Conservation (phyloP, 2,113 vertebrate species). For the Xiphias gladius region DNA sequence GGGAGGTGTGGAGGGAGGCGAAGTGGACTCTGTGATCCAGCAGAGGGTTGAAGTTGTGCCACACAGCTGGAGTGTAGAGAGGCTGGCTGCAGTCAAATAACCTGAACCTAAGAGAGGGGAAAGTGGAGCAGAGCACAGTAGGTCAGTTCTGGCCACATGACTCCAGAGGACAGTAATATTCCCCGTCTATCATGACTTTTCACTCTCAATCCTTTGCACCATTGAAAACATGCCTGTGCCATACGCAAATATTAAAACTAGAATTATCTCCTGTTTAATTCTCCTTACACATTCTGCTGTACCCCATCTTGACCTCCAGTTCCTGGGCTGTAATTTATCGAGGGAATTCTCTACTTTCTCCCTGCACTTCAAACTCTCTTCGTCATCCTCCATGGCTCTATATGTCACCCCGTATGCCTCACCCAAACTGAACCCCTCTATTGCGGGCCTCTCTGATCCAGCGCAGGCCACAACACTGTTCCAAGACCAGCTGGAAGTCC, state of each 20-base stretch:
- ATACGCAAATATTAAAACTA: neutral
- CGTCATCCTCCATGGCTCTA: neutral
- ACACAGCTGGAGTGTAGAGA: slow-evolving; percentile 87
- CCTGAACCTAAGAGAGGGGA: slow-evolving; percentile 82
- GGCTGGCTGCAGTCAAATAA: slow-evolving; percentile 84
- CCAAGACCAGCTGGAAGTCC: slow-evolving; percentile 88
- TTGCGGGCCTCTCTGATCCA: slow-evolving; percentile 87
- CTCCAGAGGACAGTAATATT: neutral
- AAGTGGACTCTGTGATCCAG: slow-evolving; percentile 87
- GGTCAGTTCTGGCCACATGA: neutral
- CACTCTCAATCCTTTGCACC: neutral
- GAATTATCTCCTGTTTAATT: neutral
- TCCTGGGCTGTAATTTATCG: neutral
- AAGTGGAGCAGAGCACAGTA: neutral
- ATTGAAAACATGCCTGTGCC: neutral
- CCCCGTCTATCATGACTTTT: neutral
- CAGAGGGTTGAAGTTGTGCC: slow-evolving; percentile 87
- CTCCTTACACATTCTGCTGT: neutral
- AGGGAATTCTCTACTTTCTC: neutral
- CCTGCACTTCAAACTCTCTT: neutral
- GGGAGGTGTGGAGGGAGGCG: slow-evolving; percentile 83
- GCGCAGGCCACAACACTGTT: slow-evolving; percentile 86
- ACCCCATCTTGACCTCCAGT: neutral
- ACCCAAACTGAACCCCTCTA: slow-evolving; percentile 90
- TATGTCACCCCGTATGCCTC: slow-evolving; percentile 7